Conservation (phyloP, 2,113 vertebrate genomes). For the Onychostruthus taczanowskii region DNA sequence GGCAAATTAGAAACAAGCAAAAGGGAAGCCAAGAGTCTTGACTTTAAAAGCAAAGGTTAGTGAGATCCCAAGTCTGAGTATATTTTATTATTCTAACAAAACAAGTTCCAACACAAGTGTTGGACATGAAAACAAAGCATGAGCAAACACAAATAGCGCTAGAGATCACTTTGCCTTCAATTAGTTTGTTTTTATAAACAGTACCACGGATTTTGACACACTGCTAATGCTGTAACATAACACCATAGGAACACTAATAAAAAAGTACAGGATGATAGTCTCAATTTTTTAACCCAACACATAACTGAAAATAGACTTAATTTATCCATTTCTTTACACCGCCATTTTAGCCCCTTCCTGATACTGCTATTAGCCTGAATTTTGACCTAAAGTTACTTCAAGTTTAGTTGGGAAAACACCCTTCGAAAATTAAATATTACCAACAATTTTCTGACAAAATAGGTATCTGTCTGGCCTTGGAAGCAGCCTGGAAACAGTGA, state of each 20-base stretch:
- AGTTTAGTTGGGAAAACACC: not conserved
- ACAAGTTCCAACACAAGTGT: not conserved
- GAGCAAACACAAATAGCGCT: not conserved
- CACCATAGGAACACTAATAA: not conserved
- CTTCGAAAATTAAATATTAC: not conserved
- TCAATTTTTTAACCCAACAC: not conserved
- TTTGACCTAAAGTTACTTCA: not conserved
- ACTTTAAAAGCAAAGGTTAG: conserved; percentile 4
- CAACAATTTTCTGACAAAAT: not conserved
- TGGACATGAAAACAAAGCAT: not conserved
- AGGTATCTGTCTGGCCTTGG: not conserved
- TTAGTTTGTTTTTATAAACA: conserved; percentile 8
- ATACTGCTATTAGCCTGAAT: not conserved
- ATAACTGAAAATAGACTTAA: not conserved
- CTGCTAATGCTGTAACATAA: not conserved
- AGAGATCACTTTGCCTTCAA: not conserved
- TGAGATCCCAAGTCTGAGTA: not conserved
- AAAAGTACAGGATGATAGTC: not conserved
- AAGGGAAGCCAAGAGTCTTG: not conserved
- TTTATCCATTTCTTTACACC: not conserved
- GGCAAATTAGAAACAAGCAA: not conserved
- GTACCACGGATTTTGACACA: not conserved
- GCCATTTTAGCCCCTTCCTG: not conserved
- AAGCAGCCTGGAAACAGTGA: not conserved
- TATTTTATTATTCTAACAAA: not conserved